These are phyloP conservation scores for Kryptolebias marmoratus DNA, from an alignment of 2,113 vertebrate species.

Conservation along the genomic window DNA sequence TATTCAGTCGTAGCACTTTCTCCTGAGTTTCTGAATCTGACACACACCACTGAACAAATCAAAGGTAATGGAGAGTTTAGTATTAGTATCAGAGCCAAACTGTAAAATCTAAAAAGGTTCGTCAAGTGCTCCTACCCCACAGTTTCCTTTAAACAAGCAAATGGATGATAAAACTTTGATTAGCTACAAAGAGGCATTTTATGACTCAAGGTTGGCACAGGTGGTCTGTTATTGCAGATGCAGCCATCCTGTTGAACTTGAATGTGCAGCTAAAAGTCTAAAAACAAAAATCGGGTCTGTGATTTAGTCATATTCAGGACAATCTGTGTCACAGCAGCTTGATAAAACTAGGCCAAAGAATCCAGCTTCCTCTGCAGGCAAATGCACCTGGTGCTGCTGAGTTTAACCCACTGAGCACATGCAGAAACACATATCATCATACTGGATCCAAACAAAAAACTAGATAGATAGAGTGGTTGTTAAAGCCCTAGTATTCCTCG, in stretches of 20 bases:
- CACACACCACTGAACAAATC: too few species aligned
- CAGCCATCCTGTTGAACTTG: neutral
- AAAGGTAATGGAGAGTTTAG: neutral
- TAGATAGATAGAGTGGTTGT: too few species aligned
- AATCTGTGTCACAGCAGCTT: neutral
- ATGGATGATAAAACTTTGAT: neutral
- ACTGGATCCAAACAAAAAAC: too few species aligned
- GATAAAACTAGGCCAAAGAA: constrained; percentile 2
- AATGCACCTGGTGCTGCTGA: constrained; percentile 13
- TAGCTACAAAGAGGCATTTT: neutral
- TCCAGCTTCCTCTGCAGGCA: neutral
- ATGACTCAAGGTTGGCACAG: neutral
- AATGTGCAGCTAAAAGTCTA: constrained; percentile 1
- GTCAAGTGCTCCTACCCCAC: neutral
- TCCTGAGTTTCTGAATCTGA: too few species aligned
- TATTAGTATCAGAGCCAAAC: neutral
- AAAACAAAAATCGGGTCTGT: neutral
- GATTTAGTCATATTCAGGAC: neutral
- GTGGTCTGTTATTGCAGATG: neutral
- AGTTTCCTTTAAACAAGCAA: neutral
- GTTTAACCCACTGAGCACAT: neutral
- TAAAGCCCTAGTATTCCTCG: too few species aligned
- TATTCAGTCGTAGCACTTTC: too few species aligned
- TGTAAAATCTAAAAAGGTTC: neutral
- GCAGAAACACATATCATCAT: neutral